Evolutionary conservation across 2,888 invertebrate genomes (phyloP).

Genomic region (Hedychridium roseum): DNA sequence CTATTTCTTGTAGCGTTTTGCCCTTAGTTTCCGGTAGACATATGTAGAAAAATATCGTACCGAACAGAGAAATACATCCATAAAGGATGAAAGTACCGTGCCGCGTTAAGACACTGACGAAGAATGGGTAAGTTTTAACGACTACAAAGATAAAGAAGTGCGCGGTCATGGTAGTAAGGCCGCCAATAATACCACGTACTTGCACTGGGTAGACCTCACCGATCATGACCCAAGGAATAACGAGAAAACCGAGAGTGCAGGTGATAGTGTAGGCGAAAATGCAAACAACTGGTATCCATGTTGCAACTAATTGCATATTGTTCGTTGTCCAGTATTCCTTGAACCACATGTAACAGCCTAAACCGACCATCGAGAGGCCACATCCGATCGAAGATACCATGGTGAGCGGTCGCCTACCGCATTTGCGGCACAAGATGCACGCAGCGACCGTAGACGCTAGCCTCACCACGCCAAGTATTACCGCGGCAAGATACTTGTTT

Average conservation of each 20-base stretch:
- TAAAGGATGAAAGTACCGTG: slow-evolving; percentile 73
- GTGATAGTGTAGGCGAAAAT: slow-evolving; percentile 71
- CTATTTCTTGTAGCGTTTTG: slow-evolving; percentile 74
- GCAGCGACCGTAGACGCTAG: slow-evolving; percentile 71
- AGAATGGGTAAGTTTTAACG: slow-evolving; percentile 72
- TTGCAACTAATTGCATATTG: slow-evolving; percentile 55
- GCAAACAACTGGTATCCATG: slow-evolving; percentile 72
- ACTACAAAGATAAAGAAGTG: slow-evolving; percentile 74
- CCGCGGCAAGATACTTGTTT: slow-evolving; percentile 70
- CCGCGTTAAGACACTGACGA: slow-evolving; percentile 65
- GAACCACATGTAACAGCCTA: slow-evolving; percentile 71
- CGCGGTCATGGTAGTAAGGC: slow-evolving; percentile 73
- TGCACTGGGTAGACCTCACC: slow-evolving; percentile 76
- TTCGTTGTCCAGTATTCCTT: slow-evolving; percentile 66
- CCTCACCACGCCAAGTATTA: slow-evolving; percentile 70
- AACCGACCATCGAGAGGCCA: slow-evolving; percentile 70
- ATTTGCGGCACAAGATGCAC: slow-evolving; percentile 69
- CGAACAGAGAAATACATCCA: slow-evolving; percentile 69
- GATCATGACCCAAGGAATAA: slow-evolving; percentile 79
- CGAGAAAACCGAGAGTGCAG: slow-evolving; percentile 73
- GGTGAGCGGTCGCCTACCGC: slow-evolving; percentile 71
- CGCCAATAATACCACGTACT: slow-evolving; percentile 74
- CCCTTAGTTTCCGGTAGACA: slow-evolving; percentile 76
- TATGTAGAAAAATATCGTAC: slow-evolving; percentile 71
- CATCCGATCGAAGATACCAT: slow-evolving; percentile 72